These are phyloP conservation scores for Cephus rjabovi DNA, from an alignment of 2,888 invertebrate genomes.

Conservation along the genomic window DNA sequence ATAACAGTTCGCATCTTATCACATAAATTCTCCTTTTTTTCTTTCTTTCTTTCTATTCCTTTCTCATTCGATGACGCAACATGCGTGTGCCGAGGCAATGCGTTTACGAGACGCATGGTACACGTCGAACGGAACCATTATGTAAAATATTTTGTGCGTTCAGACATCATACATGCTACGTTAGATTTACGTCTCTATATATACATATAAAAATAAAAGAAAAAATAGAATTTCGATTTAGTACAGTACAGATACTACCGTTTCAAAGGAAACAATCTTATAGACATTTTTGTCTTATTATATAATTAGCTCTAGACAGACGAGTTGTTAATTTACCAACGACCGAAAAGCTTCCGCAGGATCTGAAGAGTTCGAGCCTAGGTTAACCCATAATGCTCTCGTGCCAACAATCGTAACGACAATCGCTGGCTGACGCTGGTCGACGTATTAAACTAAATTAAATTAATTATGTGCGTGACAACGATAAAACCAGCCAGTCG, in stretches of 20 bases:
- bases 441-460: slow-evolving; percentile 65
- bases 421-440: slow-evolving; percentile 52
- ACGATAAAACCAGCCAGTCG: slow-evolving; percentile 63
- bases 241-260: too few relatives aligned
- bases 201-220: too few relatives aligned
- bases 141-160: slow-evolving; percentile 8
- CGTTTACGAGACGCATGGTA: not conserved
- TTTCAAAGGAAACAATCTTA: too few relatives aligned
- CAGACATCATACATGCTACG: too few relatives aligned
- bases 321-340: too few relatives aligned
- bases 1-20: too few relatives aligned
- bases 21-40: not conserved
- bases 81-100: slow-evolving; percentile 15
- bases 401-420: slow-evolving; percentile 60
- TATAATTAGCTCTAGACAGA: too few relatives aligned
- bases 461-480: slow-evolving; percentile 67
- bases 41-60: not conserved
- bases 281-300: too few relatives aligned
- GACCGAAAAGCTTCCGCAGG: too few relatives aligned
- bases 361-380: too few relatives aligned
- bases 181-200: not conserved
- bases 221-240: too few relatives aligned
- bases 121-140: slow-evolving; percentile 19
- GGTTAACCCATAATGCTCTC: slow-evolving; percentile 40
- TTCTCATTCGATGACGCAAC: not conserved